A percentile compares a stretch with the other conserved stretches of the same genome.
Conservation (phyloP, 2,888 invertebrate species). For the Strigamia transsilvanica region DNA sequence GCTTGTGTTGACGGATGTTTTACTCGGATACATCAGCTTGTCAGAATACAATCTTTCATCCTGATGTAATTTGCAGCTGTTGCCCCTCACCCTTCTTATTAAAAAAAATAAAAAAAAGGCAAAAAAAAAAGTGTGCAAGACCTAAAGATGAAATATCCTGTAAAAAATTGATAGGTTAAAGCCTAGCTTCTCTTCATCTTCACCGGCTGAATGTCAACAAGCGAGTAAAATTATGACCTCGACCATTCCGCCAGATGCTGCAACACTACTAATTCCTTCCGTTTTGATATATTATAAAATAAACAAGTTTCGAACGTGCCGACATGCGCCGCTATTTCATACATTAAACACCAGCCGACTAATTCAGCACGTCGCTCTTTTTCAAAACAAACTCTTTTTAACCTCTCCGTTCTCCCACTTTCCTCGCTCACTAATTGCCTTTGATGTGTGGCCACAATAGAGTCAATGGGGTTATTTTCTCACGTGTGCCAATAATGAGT, state of each 20-base stretch:
- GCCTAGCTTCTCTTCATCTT: constrained; percentile 41
- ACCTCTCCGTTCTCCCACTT: background rate
- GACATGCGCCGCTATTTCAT: background rate
- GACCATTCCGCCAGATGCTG: constrained; percentile 31
- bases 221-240: constrained; percentile 22
- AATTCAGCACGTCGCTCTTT: background rate
- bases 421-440: constrained; percentile 39
- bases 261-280: constrained; percentile 24
- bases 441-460: constrained; percentile 31
- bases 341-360: background rate
- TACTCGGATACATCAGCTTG: constrained; percentile 40
- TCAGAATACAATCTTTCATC: constrained; percentile 45
- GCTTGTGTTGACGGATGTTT: constrained; percentile 32
- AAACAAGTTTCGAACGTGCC: constrained; percentile 13
- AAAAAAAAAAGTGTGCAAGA: background rate
- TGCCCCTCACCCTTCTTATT: constrained; percentile 43
- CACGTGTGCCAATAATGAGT: constrained; percentile 49
- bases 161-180: constrained; percentile 49
- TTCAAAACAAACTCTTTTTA: background rate
- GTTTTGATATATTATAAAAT: constrained; percentile 23
- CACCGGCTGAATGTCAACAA: constrained; percentile 48
- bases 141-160: constrained; percentile 43
- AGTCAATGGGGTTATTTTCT: constrained; percentile 45
- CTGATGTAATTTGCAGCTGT: constrained; percentile 49
- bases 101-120: background rate